Evolutionary conservation across 2,888 invertebrate genomes (phyloP).

Genomic region (Entomobrya multifasciata): DNA sequence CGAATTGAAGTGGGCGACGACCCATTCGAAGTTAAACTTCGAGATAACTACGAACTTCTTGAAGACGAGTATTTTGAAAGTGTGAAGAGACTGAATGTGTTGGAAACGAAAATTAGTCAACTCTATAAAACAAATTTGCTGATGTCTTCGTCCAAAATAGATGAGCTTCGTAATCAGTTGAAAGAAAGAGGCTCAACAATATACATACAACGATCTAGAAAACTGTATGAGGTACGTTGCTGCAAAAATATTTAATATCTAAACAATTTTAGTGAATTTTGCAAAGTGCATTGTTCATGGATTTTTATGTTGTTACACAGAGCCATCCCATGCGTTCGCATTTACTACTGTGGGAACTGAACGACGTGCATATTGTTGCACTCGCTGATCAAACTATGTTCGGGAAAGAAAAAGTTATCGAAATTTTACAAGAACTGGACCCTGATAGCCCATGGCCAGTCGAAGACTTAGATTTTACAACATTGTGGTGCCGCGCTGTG

Average conservation of each 20-base stretch:
- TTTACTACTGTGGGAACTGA: constrained; percentile 93
- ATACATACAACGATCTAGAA: constrained; percentile 94
- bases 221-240: constrained; percentile 84
- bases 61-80: constrained; percentile 98
- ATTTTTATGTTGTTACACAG: constrained; percentile 55
- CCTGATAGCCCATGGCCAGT: constrained; percentile 95
- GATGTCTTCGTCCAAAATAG: constrained; percentile 92
- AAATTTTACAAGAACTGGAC: constrained; percentile 90
- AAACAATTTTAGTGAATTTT: too few species aligned
- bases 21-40: constrained; percentile 97
- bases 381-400: constrained; percentile 94
- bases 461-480: constrained; percentile 92
- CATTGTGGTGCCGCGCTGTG: constrained; percentile 95
- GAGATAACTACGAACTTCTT: constrained; percentile 96
- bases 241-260: neutral
- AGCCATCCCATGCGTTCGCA: constrained; percentile 86
- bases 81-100: constrained; percentile 91
- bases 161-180: constrained; percentile 93
- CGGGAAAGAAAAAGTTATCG: constrained; percentile 88
- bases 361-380: constrained; percentile 87
- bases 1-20: constrained; percentile 97
- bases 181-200: constrained; percentile 96
- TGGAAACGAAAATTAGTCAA: constrained; percentile 92
- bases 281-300: constrained; percentile 9
- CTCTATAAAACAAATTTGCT: constrained; percentile 91